Evolutionary conservation across 30 jellyfish, hydroid and myxozoan genomes (phyloP).

Genomic region (Nemopilema nomurai): DNA sequence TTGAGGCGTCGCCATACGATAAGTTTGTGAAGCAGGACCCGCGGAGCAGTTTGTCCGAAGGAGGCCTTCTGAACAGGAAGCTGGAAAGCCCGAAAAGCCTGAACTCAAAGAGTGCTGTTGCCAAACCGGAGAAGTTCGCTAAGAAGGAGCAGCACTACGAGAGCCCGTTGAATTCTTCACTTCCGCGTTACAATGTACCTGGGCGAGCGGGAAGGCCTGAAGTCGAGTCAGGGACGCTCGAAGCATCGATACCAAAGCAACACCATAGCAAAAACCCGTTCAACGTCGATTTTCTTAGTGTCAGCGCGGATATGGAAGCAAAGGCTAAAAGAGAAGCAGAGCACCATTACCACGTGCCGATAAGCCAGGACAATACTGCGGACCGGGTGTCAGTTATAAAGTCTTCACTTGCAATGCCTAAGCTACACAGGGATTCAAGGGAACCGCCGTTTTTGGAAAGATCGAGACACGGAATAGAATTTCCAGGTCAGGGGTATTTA

Average conservation of each 20-base stretch:
- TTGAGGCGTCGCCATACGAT: slow-evolving; percentile 5
- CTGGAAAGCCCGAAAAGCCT: slow-evolving; percentile 14
- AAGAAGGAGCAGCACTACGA: slow-evolving; percentile 59
- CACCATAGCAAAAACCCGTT: slow-evolving; percentile 56
- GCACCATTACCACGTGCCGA: slow-evolving; percentile 22
- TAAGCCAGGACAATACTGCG: slow-evolving; percentile 26
- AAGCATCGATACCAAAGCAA: not conserved
- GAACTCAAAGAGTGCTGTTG: slow-evolving; percentile 5
- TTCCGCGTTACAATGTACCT: slow-evolving; percentile 39
- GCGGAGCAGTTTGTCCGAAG: slow-evolving; percentile 12
- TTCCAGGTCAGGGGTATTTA: not conserved
- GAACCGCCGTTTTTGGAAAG: not conserved
- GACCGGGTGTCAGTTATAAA: slow-evolving; percentile 74
- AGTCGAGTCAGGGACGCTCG: slow-evolving; percentile 15
- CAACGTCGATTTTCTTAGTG: slow-evolving; percentile 68
- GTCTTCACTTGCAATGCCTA: slow-evolving; percentile 41
- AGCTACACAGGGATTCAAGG: slow-evolving; percentile 16
- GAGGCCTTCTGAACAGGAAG: slow-evolving; percentile 21
- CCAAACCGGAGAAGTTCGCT: slow-evolving; percentile 43
- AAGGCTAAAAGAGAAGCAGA: slow-evolving; percentile 33
- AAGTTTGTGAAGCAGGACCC: slow-evolving; percentile 16
- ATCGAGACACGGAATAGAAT: slow-evolving; percentile 19
- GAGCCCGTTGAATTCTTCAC: slow-evolving; percentile 56
- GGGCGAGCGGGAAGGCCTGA: slow-evolving; percentile 24
- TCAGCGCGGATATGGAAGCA: slow-evolving; percentile 56